Evolutionary conservation across 2,797 vertebrate genomes (phyloP).

Genomic region (Microctenopoma steveboyesi): DNA sequence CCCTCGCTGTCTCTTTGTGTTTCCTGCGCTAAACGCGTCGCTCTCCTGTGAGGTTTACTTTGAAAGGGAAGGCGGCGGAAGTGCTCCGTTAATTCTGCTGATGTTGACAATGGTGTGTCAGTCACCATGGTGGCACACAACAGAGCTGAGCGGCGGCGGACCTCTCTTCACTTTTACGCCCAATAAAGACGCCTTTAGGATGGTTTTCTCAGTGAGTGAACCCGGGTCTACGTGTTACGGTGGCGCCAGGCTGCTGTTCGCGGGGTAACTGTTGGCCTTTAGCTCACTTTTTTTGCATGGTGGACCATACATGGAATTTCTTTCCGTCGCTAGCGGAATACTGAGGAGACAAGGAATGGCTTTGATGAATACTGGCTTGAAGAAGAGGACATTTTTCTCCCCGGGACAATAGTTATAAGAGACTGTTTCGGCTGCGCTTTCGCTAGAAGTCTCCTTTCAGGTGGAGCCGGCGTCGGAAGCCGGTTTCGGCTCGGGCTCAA

Average conservation of each 20-base stretch:
- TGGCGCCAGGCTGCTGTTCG: constrained; percentile 53
- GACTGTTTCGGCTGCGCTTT: constrained; percentile 26
- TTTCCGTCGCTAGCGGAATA: constrained; percentile 72
- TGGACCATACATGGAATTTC: constrained; percentile 61
- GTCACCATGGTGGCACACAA: constrained; percentile 87
- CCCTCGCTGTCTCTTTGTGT: not conserved
- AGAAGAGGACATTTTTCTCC: constrained; percentile 44
- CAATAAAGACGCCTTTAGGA: constrained; percentile 42
- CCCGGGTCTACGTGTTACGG: constrained; percentile 37
- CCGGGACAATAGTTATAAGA: constrained; percentile 30
- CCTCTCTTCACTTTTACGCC: constrained; percentile 65
- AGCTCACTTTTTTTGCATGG: constrained; percentile 44
- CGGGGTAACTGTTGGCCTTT: constrained; percentile 47
- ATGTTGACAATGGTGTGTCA: constrained; percentile 61
- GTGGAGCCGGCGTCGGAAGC: constrained; percentile 35
- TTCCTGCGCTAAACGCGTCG: not conserved
- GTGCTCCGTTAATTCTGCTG: rapidly evolving
- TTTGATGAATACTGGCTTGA: constrained; percentile 56
- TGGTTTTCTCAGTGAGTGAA: constrained; percentile 31
- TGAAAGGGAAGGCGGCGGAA: constrained; percentile 40
- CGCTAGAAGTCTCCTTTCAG: constrained; percentile 30
- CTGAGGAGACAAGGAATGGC: constrained; percentile 70
- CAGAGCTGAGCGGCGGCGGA: constrained; percentile 67
- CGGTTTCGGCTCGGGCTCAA: constrained; percentile 46
- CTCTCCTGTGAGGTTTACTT: constrained; percentile 29